Conservation (phyloP, 1,140 invertebrate species). For the Lanistes nyassanus region DNA sequence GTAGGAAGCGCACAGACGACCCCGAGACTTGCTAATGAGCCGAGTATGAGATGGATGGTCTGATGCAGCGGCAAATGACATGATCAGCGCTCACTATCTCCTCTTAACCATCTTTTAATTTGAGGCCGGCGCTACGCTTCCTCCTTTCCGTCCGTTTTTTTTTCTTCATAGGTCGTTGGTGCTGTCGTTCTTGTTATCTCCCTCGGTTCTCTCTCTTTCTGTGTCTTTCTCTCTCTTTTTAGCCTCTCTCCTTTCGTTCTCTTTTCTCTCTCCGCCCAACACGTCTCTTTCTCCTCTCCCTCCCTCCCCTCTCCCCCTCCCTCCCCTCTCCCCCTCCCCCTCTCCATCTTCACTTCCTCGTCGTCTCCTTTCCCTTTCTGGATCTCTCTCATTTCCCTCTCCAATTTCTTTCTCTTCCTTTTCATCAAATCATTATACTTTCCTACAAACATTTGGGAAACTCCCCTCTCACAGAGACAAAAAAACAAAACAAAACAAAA, state of each 20-base stretch:
- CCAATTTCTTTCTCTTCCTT: not conserved
- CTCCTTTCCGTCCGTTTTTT: not conserved
- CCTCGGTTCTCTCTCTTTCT: not conserved
- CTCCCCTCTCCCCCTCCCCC: not conserved
- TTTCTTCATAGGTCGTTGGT: not conserved
- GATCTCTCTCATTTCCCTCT: not conserved
- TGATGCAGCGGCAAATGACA: too few relatives aligned
- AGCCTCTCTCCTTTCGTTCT: not conserved
- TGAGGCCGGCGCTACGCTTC: too few relatives aligned
- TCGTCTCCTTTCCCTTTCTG: too few relatives aligned
- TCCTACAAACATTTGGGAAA: too few relatives aligned
- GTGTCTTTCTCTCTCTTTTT: too few relatives aligned
- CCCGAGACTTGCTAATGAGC: too few relatives aligned
- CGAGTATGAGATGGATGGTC: too few relatives aligned
- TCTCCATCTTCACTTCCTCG: not conserved
- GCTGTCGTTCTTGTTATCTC: not conserved
- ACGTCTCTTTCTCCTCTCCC: not conserved
- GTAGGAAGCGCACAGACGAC: too few relatives aligned
- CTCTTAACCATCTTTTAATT: too few relatives aligned
- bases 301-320: not conserved
- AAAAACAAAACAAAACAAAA: conserved; percentile 2
- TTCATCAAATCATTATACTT: too few relatives aligned
- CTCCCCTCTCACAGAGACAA: not conserved
- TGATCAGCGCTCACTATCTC: too few relatives aligned
- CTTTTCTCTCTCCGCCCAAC: not conserved